A percentile compares a stretch with the other conserved stretches of the same genome.
Conservation (phyloP, 2,113 vertebrate genomes). For the Gasterosteus aculeatus region DNA sequence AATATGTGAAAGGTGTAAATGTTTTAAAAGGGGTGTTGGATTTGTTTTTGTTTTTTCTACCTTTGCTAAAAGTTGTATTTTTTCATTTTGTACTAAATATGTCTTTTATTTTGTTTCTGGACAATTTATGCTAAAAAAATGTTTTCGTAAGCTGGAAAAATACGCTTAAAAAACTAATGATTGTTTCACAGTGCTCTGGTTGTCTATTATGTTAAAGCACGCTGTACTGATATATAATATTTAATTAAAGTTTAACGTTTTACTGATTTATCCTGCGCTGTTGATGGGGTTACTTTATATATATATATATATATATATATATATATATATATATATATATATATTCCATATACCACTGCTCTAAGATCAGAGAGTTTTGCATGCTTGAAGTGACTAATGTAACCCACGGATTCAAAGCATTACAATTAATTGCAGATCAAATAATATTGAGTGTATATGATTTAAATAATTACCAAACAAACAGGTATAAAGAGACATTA, state of each 20-base stretch:
- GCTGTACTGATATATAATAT: neutral
- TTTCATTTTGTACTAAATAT: neutral
- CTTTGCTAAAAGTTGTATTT: neutral
- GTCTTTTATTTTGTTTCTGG: neutral
- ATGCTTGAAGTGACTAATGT: neutral
- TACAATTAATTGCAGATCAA: neutral
- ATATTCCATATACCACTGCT: neutral
- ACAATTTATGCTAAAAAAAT: neutral
- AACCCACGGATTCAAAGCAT: neutral
- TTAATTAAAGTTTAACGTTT: conserved; percentile 13
- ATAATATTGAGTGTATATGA: neutral
- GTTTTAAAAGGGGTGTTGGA: neutral
- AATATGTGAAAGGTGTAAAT: neutral
- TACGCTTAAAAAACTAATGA: neutral
- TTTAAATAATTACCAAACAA: neutral
- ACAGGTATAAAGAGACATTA: neutral
- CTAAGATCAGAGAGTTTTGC: neutral
- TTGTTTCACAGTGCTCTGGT: neutral
- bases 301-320: neutral
- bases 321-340: neutral
- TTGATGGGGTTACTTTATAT: neutral
- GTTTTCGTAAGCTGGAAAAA: neutral
- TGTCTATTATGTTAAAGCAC: conserved; percentile 1
- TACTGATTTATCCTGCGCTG: neutral
- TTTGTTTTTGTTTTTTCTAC: neutral